A percentile compares a stretch with the other conserved stretches of the same genome.
phyloP scores from a whole-genome alignment of 2,113 vertebrate species.

The Indri indri region DNA sequence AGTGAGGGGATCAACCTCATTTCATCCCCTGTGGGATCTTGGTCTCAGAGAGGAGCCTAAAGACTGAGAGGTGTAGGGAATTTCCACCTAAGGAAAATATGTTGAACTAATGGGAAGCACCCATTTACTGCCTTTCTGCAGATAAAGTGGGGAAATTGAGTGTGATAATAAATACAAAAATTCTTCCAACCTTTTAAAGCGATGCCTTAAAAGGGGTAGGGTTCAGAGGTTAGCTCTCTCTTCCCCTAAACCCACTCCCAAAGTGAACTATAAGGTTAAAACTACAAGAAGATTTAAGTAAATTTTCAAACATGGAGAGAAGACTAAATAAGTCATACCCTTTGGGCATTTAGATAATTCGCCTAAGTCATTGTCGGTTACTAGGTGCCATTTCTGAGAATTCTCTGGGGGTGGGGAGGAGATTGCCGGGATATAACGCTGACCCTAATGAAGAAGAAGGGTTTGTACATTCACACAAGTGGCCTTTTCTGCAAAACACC shows the following conservation, averaged over 20 bases:
- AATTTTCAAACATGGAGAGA: not conserved
- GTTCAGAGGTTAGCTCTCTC: not conserved
- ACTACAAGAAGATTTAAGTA: not conserved
- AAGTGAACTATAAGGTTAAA: not conserved
- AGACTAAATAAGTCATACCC: too few relatives aligned
- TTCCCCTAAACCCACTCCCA: not conserved
- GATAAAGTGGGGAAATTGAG: not conserved
- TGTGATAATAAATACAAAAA: not conserved
- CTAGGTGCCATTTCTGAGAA: not conserved
- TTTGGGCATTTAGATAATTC: not conserved
- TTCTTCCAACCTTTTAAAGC: not conserved
- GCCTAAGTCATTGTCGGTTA: not conserved
- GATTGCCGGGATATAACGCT: fast-evolving
- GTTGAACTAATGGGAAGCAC: not conserved
- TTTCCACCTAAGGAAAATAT: not conserved
- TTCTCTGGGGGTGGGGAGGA: not conserved
- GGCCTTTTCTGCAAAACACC: not conserved
- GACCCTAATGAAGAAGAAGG: not conserved
- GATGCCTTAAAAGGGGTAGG: not conserved
- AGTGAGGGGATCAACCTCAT: not conserved
- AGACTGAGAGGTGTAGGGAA: not conserved
- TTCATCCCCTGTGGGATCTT: not conserved
- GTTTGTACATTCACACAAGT: fast-evolving
- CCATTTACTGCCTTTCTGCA: not conserved
- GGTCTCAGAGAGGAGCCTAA: not conserved